A percentile compares a stretch with the other conserved stretches of the same genome.
Conservation (phyloP, 2,888 invertebrate species). For the Papilio elwesi region DNA sequence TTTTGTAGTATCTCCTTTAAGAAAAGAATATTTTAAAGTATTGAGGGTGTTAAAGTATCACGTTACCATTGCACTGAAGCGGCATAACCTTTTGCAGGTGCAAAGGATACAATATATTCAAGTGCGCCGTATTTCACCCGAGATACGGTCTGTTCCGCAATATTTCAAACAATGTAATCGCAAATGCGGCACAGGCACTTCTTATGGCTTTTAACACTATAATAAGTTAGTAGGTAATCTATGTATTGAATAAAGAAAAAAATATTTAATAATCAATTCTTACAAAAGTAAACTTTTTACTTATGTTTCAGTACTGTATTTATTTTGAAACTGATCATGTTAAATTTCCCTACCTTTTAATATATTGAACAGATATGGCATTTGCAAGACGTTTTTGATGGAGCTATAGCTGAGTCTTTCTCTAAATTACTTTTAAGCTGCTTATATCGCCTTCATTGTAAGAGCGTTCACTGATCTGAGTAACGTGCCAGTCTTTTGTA, state of each 20-base stretch:
- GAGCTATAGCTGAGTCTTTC: too few relatives aligned
- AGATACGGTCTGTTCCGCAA: conserved; percentile 33
- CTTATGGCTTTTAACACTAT: conserved; percentile 17
- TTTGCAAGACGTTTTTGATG: too few relatives aligned
- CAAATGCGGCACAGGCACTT: conserved; percentile 25
- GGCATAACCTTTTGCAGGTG: conserved; percentile 23
- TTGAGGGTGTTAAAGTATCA: conserved; percentile 39
- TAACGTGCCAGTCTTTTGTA: too few relatives aligned
- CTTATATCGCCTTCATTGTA: too few relatives aligned
- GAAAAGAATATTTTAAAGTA: conserved; percentile 44
- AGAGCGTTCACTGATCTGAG: too few relatives aligned
- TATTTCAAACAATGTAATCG: conserved; percentile 29
- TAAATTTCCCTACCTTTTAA: too few relatives aligned
- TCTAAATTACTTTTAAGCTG: too few relatives aligned
- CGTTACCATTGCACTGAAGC: neutral
- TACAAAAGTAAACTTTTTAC: neutral
- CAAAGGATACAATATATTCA: conserved; percentile 30
- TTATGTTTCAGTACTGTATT: neutral
- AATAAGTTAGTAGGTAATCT: conserved; percentile 5
- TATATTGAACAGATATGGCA: too few relatives aligned
- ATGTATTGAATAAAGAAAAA: neutral
- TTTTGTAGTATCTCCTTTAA: neutral
- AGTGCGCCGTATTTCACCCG: conserved; percentile 27
- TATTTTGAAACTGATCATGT: neutral
- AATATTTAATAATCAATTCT: neutral